Evolutionary conservation across 2,888 invertebrate species (phyloP), one percentile per base, ranked within the genome.

Genomic region (Macrosoma leucophasiata): DNA sequence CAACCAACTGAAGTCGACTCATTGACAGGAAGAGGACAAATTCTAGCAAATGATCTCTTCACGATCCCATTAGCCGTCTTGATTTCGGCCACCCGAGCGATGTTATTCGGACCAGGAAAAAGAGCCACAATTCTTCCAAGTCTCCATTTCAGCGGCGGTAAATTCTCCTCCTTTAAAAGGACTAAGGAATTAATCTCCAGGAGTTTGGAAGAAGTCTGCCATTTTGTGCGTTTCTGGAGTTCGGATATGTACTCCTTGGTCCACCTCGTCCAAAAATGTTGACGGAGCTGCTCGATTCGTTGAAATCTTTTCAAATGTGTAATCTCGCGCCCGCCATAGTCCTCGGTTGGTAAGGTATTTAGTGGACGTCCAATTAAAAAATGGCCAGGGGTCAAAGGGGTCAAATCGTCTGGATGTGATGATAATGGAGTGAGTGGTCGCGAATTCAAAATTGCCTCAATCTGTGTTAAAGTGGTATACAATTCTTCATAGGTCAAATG

Each of bases 401-500:
- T n/a, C n/a, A n/a, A n/a, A n/a, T n/a, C n/a, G n/a, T n/a, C n/a
- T n/a, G n/a, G n/a, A n/a, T n/a, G n/a, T n/a, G n/a, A n/a, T n/a
- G n/a, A n/a, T n/a, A n/a, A n/a, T n/a, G n/a, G n/a, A n/a, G n/a
- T n/a, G n/a, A n/a, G n/a, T n/a, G n/a, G n/a, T n/a, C n/a, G n/a
- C n/a, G n/a, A n/a, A n/a, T n/a, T n/a, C n/a, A n/a, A n/a, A n/a
- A n/a, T n/a, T n/a, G n/a, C n/a, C n/a, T n/a, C n/a, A n/a, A n/a
- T n/a, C n/a, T 7, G 17, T 4, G 17, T 7, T 20, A 20, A 20
- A 3, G 20, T 20, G 3, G 20, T 20, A 7, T 4, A n/a, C 3
- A 20, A 8, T 9, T 20, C n/a, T 9, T 20, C n/a, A 20, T n/a
- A 20, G 3, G 33, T 36, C 1, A 42, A 10, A 25, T 39, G 7